Base-by-base conservation (phyloP, 2,113 vertebrate genomes). In the Pogonocichla stellata region DNA sequence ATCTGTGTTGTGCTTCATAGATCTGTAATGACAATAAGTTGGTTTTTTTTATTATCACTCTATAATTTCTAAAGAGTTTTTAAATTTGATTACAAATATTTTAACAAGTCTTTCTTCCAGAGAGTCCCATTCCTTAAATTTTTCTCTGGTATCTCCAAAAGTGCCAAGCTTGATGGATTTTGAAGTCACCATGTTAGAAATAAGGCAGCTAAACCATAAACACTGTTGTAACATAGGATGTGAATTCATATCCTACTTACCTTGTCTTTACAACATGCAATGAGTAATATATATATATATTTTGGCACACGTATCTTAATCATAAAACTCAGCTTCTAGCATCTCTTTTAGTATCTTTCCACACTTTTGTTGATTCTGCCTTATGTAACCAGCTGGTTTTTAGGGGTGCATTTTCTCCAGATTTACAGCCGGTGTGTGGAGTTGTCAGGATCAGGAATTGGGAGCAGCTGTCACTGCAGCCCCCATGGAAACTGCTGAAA, bases 191-290 rank as follows among this genome's bases (percentile, higher is more conserved):
- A 19, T 45, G 69, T n/a, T 61, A 64, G 73, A 82, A 86, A 56
- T 26, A 67, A 91, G 69, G 40, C 61, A 93, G 34, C n/a, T 73
- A 77, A 81, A 45, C 31, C 38, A 57, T 80, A 86, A 94, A 81
- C 73, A 81, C 23, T 14, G 22, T 65, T 84, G 25, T 83, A 82
- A 90, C 4, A 2, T 9, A 40, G 90, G 43, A 25, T 60, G 79
- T 54, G 88, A 87, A 89, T 94, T 88, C 91, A 80, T 36, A 92
- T 65, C 34, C 72, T 48, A 58, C 75, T 96, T 92, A 69, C 61
- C 48, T 66, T 86, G 65, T 64, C 85, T 95, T 92, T 93, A 86
- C 75, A 90, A 70, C 64, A 33, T 38, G 58, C 18, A 82, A 61
- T 31, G 79, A 57, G 61, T 23, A 60, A 88, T 54, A 75, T 31